phyloP scores from a whole-genome alignment of 30 jellyfish, hydroid and myxozoan species.

The Cassiopea andromeda region DNA sequence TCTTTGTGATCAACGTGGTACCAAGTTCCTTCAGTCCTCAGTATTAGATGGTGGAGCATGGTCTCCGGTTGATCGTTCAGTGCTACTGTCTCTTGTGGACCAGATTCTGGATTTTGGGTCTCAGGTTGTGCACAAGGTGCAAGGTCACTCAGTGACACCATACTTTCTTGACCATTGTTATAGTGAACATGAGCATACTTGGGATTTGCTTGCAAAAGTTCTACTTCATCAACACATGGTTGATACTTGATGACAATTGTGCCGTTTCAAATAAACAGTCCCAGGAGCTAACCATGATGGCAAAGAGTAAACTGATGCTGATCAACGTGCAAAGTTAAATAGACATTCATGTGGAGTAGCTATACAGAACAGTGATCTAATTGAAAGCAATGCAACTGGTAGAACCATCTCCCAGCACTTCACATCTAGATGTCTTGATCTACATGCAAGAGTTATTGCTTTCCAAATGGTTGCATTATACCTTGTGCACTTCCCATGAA shows the following conservation, averaged over 20 bases:
- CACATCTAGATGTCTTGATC: constrained; percentile 2
- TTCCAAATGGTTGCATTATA: constrained; percentile 49
- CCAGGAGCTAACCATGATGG: constrained; percentile 70
- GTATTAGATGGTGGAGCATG: background rate
- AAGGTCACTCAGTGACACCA: background rate
- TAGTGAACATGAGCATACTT: background rate
- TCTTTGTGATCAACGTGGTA: background rate
- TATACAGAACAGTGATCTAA: constrained; percentile 31
- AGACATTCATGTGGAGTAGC: constrained; percentile 51
- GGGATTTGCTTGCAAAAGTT: background rate
- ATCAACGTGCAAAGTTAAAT: constrained; percentile 3
- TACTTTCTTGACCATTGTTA: background rate
- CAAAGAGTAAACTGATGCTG: constrained; percentile 25
- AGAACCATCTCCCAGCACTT: constrained; percentile 31
- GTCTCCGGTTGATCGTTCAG: background rate
- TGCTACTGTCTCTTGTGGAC: background rate
- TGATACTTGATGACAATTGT: constrained; percentile 30
- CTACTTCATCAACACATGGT: constrained; percentile 26
- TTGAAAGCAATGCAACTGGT: constrained; percentile 45
- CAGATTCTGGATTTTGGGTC: background rate
- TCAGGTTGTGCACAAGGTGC: background rate
- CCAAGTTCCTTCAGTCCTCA: background rate
- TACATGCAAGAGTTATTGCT: constrained; percentile 17
- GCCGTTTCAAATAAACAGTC: constrained; percentile 39
- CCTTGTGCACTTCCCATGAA: constrained; percentile 24